phyloP scores from a whole-genome alignment of 2,797 vertebrate genomes.

The Halcyon chelicuti region DNA sequence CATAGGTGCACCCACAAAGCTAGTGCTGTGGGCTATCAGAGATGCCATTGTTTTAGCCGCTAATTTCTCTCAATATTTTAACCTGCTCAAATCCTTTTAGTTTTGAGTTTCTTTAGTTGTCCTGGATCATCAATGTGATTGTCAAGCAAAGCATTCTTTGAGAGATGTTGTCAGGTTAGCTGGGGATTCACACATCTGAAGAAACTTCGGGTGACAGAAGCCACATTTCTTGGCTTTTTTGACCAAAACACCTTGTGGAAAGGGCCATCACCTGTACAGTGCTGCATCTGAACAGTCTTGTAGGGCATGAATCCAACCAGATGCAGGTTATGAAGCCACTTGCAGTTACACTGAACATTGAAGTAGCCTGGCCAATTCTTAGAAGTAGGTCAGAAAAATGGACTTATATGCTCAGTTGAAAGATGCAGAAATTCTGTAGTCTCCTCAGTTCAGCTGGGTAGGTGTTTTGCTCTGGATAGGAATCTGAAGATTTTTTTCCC shows the following conservation, averaged over 20 bases:
- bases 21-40: background rate
- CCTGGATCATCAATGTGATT: background rate
- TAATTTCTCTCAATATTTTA: background rate
- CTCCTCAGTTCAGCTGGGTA: background rate
- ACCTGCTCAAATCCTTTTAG: background rate
- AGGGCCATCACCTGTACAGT: background rate
- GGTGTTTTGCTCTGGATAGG: background rate
- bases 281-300: background rate
- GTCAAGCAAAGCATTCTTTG: background rate
- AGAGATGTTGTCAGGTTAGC: background rate
- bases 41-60: background rate
- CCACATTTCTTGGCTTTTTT: background rate
- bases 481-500: background rate
- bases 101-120: background rate
- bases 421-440: background rate
- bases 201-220: background rate
- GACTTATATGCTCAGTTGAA: background rate
- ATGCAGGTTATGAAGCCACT: background rate
- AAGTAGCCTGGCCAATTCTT: background rate
- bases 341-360: background rate
- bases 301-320: background rate
- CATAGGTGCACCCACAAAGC: background rate
- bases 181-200: background rate
- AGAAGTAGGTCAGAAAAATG: background rate
- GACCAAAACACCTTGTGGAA: background rate